A percentile compares a stretch with the other conserved stretches of the same genome.
phyloP scores from a whole-genome alignment of 2,113 vertebrate genomes.

The Spermophilus dauricus region DNA sequence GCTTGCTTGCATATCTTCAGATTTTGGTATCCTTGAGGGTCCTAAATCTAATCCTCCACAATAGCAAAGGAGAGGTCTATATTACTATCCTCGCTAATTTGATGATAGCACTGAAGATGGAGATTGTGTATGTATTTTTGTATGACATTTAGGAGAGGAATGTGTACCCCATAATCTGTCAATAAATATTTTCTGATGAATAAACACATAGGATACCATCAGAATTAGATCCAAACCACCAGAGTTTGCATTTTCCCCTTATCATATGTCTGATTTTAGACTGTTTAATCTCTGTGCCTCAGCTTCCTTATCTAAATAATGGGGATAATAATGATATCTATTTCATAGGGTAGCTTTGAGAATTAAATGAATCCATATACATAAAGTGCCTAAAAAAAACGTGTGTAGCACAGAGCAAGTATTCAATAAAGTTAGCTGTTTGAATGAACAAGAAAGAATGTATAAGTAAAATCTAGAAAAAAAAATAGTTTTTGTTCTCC shows the following conservation, averaged over 20 bases:
- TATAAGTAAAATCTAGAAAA: conserved; percentile 45
- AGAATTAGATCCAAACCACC: neutral
- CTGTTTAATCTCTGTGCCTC: conserved; percentile 23
- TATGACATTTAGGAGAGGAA: neutral
- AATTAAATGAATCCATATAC: conserved; percentile 47
- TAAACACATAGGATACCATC: neutral
- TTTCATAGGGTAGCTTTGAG: conserved; percentile 26
- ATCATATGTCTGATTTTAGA: neutral
- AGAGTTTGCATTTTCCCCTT: conserved; percentile 15
- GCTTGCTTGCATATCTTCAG: neutral
- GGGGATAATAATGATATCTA: neutral
- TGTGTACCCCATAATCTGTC: neutral
- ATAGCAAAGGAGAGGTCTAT: neutral
- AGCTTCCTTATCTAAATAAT: conserved; percentile 53
- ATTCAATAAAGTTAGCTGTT: conserved; percentile 5
- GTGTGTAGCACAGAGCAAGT: neutral
- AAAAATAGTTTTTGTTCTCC: neutral
- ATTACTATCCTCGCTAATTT: neutral
- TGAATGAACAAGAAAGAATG: conserved; percentile 25
- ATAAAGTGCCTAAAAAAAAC: conserved; percentile 2
- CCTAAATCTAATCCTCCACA: neutral
- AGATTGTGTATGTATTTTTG: neutral
- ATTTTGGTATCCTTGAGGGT: neutral
- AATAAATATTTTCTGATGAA: conserved; percentile 33
- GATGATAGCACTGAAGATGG: neutral